Percentiles rank a stretch among this genome's conserved stretches.
These are phyloP conservation scores for Scelioninae gen. 2 DNA, from an alignment of 2,888 invertebrate species.

Conservation along the genomic window DNA sequence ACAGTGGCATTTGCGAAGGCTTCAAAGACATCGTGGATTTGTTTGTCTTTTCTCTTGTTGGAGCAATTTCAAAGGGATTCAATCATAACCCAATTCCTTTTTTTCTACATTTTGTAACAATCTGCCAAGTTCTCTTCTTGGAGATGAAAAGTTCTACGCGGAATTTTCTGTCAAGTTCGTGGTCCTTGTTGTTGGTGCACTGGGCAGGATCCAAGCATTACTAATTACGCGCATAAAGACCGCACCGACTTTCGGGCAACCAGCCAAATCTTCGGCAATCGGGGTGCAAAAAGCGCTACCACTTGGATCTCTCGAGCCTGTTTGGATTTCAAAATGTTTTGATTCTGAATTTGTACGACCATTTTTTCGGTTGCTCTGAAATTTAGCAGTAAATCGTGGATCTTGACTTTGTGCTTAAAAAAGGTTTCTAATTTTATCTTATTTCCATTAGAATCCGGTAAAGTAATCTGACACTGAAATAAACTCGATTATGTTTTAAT, in stretches of 20 bases:
- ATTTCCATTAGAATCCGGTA: no score
- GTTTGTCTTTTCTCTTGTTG: constrained; percentile 23
- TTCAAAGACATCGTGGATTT: constrained; percentile 25
- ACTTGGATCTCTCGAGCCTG: constrained; percentile 30
- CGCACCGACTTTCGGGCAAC: constrained; percentile 28
- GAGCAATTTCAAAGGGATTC: constrained; percentile 38
- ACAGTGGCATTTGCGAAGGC: constrained; percentile 1
- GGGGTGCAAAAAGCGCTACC: constrained; percentile 9
- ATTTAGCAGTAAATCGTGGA: no score
- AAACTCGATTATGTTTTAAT: no score
- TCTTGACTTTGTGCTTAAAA: constrained; percentile 21
- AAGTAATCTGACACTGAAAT: no score
- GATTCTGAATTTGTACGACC: not conserved
- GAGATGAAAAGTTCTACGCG: constrained; percentile 32
- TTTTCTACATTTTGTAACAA: constrained; percentile 37
- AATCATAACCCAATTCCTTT: constrained; percentile 39
- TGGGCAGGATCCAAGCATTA: constrained; percentile 41
- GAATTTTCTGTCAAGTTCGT: constrained; percentile 39
- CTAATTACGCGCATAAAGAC: constrained; percentile 47
- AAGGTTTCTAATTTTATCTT: no score
- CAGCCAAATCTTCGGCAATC: constrained; percentile 34
- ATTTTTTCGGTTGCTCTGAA: no score
- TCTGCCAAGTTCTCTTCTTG: constrained; percentile 21
- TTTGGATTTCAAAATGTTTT: constrained; percentile 26
- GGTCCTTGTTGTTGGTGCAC: constrained; percentile 38